Conservation (phyloP, 1,140 invertebrate genomes). For the Drosophila lacteicornis region DNA sequence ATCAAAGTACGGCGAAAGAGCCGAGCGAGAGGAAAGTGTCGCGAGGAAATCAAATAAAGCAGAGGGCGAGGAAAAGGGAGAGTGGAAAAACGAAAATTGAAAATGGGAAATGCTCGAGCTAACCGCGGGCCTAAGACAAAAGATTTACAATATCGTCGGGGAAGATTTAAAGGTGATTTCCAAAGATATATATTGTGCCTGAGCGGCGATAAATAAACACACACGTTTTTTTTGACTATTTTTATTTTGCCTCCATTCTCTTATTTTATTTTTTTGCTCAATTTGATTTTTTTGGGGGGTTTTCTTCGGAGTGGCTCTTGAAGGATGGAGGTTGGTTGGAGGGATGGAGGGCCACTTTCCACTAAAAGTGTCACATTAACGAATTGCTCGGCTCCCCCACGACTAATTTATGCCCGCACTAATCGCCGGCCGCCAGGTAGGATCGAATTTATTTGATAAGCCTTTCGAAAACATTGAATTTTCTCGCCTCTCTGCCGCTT, state of each 20-base stretch:
- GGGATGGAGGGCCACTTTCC: slow-evolving; percentile 34
- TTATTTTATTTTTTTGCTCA: slow-evolving; percentile 64
- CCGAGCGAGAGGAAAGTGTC: slow-evolving; percentile 25
- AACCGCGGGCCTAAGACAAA: slow-evolving; percentile 75
- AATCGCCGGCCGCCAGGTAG: slow-evolving; percentile 68
- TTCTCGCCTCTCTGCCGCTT: not conserved
- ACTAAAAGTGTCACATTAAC: slow-evolving; percentile 82
- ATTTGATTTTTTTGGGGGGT: slow-evolving; percentile 39
- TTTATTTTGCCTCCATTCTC: slow-evolving; percentile 31
- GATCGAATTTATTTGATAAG: slow-evolving; percentile 73
- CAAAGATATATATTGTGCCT: slow-evolving; percentile 84
- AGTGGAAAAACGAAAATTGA: slow-evolving; percentile 42
- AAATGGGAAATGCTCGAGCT: slow-evolving; percentile 43
- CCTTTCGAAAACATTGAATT: slow-evolving; percentile 58
- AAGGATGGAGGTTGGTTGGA: not conserved
- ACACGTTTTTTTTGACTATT: slow-evolving; percentile 57
- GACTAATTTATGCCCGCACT: slow-evolving; percentile 65
- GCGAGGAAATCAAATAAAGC: slow-evolving; percentile 36
- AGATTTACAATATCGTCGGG: slow-evolving; percentile 84
- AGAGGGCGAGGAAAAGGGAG: slow-evolving; percentile 7
- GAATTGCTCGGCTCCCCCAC: slow-evolving; percentile 63
- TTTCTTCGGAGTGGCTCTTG: slow-evolving; percentile 3
- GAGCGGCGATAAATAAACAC: slow-evolving; percentile 82
- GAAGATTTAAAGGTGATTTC: slow-evolving; percentile 83
- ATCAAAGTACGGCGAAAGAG: slow-evolving; percentile 55